Evolutionary conservation across 2,888 invertebrate species (phyloP), one percentile per base, ranked within the genome.

Genomic region (Parnassius mnemosyne): DNA sequence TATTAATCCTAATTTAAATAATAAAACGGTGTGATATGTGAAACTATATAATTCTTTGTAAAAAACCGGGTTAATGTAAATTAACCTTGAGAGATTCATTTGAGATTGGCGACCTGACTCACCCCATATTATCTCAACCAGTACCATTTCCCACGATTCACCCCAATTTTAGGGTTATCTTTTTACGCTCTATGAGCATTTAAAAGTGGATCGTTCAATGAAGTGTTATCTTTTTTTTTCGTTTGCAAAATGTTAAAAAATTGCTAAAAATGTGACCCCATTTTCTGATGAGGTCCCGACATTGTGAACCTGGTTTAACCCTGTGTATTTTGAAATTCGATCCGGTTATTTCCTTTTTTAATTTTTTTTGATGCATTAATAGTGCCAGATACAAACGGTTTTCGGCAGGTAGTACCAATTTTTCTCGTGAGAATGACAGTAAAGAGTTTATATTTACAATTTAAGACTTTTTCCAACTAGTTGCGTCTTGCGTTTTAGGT

Each of bases 81-180:
- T 87, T 83, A 85, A 80, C 80, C 76, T 83, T 79, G 72, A 74
- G 63, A 56, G 71, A 69, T 74, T 74, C 76, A 70, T 78, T 81
- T 76, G 70, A 74, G 12, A 69, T 77, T 77, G 69, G 81, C 80
- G 77, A 79, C 71, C 76, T 76, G 70, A 57, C 66, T 59, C 71
- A 76, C 82, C 83, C 84, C 71, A 76, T 67, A 68, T 13, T 55
- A 61, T 66, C 57, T 65, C 68, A 77, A 71, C 71, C 72, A 68
- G 69, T 65, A 67, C 70, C 69, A 73, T 78, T 88, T 87, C 84
- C 81, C 88, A 86, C 86, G 85, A 80, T 80, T 83, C 87, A 85
- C 88, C 89, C 89, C 83, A 87, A 82, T 84, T 87, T 85, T 85
- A 74, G 85, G 85, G 85, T 87, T 87, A 87, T 89, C 85, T 83